Conservation (phyloP, 2,888 invertebrate genomes). For the Drosophila pegasa region DNA sequence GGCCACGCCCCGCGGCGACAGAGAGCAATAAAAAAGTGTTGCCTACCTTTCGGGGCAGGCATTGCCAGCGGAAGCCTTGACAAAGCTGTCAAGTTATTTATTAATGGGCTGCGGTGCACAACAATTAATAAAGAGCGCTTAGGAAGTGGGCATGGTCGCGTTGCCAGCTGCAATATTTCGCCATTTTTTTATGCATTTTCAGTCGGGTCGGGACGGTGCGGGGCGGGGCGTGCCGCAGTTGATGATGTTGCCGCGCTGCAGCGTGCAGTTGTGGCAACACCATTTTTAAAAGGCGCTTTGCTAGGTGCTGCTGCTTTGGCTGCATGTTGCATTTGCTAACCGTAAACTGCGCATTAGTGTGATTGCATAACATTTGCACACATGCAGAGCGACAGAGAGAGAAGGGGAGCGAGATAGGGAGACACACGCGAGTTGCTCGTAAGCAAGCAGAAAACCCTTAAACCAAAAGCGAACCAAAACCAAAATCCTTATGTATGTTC, state of each 20-base stretch:
- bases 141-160: constrained; percentile 20
- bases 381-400: constrained; percentile 21
- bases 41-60: constrained; percentile 33
- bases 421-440: constrained; percentile 20
- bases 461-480: constrained; percentile 67
- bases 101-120: constrained; percentile 44
- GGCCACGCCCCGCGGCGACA: constrained; percentile 1
- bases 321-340: constrained; percentile 49
- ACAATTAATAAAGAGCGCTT: constrained; percentile 60
- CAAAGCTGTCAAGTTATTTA: constrained; percentile 49
- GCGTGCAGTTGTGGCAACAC: constrained; percentile 44
- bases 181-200: background rate
- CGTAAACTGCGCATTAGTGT: constrained; percentile 76
- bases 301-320: constrained; percentile 48
- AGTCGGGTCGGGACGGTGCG: constrained; percentile 28
- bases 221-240: constrained; percentile 39
- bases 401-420: background rate
- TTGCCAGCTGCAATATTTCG: constrained; percentile 22
- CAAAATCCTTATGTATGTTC: constrained; percentile 73
- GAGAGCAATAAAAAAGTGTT: constrained; percentile 8
- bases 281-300: constrained; percentile 71
- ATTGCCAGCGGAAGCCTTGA: background rate
- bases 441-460: constrained; percentile 42
- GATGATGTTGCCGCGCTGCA: constrained; percentile 47
- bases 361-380: constrained; percentile 73